Evolutionary conservation across 2,113 vertebrate genomes (phyloP).

Genomic region (Vicugna pacos): DNA sequence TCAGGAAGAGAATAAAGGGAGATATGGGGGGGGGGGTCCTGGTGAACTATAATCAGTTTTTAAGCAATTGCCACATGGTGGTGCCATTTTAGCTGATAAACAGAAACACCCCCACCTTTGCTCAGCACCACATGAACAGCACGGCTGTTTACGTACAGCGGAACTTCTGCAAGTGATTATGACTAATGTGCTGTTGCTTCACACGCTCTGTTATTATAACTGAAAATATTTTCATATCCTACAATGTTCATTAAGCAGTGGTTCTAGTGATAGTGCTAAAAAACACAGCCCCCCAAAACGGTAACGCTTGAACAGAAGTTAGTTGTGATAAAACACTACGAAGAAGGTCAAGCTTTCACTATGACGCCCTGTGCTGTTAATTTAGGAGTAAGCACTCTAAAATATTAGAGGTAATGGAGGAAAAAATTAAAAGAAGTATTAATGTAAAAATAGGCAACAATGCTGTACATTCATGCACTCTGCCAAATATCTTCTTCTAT

Average conservation of each 20-base stretch:
- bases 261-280: slow-evolving; percentile 29
- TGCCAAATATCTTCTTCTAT: neutral
- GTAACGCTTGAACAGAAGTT: neutral
- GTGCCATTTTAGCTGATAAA: neutral
- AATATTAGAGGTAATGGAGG: neutral
- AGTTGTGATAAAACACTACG: neutral
- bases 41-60: neutral
- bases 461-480: neutral
- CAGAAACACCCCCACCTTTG: neutral
- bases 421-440: neutral
- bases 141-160: neutral
- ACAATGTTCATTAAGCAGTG: neutral
- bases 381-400: neutral
- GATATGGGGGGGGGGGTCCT: neutral
- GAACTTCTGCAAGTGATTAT: neutral
- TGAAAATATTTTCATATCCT: slow-evolving; percentile 63
- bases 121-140: neutral
- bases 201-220: slow-evolving; percentile 37
- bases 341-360: neutral
- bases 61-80: neutral
- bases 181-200: slow-evolving; percentile 43
- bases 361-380: neutral
- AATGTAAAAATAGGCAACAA: neutral
- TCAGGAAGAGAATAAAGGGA: neutral
- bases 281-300: neutral